Percentiles rank a stretch among this genome's conserved stretches.
phyloP scores from a whole-genome alignment of 2,888 invertebrate species.

The Luperina nickerlii region DNA sequence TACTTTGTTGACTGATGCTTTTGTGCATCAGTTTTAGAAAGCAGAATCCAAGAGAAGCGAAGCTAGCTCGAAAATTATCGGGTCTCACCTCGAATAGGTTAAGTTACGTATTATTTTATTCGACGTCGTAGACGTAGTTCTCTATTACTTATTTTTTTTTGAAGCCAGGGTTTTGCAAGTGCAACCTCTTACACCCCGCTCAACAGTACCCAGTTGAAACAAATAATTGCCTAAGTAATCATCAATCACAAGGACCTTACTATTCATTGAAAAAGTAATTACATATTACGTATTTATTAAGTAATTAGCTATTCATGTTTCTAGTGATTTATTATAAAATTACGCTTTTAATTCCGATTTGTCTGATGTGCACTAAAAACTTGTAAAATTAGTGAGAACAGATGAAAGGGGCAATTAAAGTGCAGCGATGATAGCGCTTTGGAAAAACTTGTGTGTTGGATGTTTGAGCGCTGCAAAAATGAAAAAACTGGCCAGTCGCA shows the following conservation, averaged over 20 bases:
- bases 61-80: too few relatives aligned
- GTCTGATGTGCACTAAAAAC: neutral
- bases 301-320: neutral
- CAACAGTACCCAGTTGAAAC: neutral
- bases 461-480: neutral
- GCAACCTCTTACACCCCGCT: too few relatives aligned
- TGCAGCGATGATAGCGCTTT: conserved; percentile 13
- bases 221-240: neutral
- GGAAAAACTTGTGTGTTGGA: neutral
- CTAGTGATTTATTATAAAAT: conserved; percentile 3
- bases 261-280: conserved; percentile 18
- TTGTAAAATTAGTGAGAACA: neutral
- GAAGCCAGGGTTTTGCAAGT: too few relatives aligned
- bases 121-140: too few relatives aligned
- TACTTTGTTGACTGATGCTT: too few relatives aligned
- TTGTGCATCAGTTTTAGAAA: too few relatives aligned
- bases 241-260: conserved; percentile 36
- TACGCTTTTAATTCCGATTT: neutral
- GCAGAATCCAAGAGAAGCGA: too few relatives aligned
- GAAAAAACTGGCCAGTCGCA: neutral
- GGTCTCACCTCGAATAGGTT: too few relatives aligned
- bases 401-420: conserved; percentile 11
- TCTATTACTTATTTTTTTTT: too few relatives aligned
- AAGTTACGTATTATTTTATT: too few relatives aligned
- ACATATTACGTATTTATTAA: neutral